Percentiles rank a stretch among this genome's conserved stretches.
Evolutionary conservation across 1,140 invertebrate genomes (phyloP).

Genomic region (Dendroctonus valens): DNA sequence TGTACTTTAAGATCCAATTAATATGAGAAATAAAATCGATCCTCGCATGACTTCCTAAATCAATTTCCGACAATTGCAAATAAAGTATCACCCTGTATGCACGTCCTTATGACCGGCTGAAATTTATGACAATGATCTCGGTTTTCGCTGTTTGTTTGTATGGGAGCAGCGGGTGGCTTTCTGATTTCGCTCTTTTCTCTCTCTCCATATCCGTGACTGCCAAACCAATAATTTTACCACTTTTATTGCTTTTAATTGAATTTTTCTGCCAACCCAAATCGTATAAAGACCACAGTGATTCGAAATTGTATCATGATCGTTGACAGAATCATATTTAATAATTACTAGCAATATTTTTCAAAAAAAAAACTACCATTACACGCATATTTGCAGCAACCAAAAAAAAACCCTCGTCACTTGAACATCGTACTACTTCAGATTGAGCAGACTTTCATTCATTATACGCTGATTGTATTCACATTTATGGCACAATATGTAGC

Average conservation of each 20-base stretch:
- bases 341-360: no score
- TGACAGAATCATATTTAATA: neutral
- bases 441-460: no score
- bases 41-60: slow-evolving; percentile 26
- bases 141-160: slow-evolving; percentile 34
- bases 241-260: slow-evolving; percentile 31
- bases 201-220: slow-evolving; percentile 23
- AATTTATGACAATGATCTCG: slow-evolving; percentile 30
- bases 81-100: slow-evolving; percentile 30
- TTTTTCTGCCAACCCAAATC: slow-evolving; percentile 14
- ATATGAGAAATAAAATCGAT: slow-evolving; percentile 20
- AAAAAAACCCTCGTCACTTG: no score
- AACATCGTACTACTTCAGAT: no score
- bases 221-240: slow-evolving; percentile 28
- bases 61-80: slow-evolving; percentile 28
- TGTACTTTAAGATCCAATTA: slow-evolving; percentile 24
- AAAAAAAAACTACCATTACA: no score
- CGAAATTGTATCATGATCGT: slow-evolving; percentile 10
- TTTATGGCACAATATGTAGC: no score
- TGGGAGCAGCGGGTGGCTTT: slow-evolving; percentile 30
- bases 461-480: no score
- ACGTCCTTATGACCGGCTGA: slow-evolving; percentile 22
- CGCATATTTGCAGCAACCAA: no score
- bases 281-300: slow-evolving; percentile 3
- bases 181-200: slow-evolving; percentile 20